Evolutionary conservation across 2,113 vertebrate genomes (phyloP), one percentile per base, ranked within the genome.

Genomic region (Lagenorhynchus albirostris): DNA sequence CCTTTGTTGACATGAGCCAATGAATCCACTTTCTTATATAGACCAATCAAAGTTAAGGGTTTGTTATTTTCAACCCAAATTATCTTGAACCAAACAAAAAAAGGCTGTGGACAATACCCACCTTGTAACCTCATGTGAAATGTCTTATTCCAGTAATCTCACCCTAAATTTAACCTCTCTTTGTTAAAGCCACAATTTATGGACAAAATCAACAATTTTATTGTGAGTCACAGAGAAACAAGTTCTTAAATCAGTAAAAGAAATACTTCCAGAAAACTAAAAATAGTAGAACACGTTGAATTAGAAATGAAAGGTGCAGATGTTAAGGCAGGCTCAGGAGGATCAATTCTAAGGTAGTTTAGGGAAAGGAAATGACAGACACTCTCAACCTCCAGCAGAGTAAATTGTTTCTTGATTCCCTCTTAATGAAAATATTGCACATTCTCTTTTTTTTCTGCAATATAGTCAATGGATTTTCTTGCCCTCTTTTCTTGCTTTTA

Each of bases 271-370:
- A 87, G 67, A 96, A 96, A n/a, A 97, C 53, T 17, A 91, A 95
- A 95, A 97, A 97, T 88, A 80, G 82, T 62, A 92, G 13, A 31
- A 68, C 41, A 67, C 90, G 89, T 31, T 92, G 5, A 73, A 94
- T 70, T 65, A 80, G 95, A 85, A 96, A 96, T 63, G 82, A 93
- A 98, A 97, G 85, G 71, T 89, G 38, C 36, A 98, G 97, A 93
- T 91, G 80, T 96, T 97, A 97, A 95, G 67, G 89, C 95, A 93
- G 94, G 26, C 71, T 94, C 82, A 77, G 85, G 92, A 71, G 96
- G 97, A 97, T 90, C 93, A 95, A 94, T 94, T 96, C 93, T 96
- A 98, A 95, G 36, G 86, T 96, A 97, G 93, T 70, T 98, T 97
- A 95, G 89, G 70, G 89, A 76, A 90, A 94, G 89, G 93, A 94